These are phyloP conservation scores for Harpagoxenus sublaevis DNA, from an alignment of 2,888 invertebrate genomes.

Conservation along the genomic window DNA sequence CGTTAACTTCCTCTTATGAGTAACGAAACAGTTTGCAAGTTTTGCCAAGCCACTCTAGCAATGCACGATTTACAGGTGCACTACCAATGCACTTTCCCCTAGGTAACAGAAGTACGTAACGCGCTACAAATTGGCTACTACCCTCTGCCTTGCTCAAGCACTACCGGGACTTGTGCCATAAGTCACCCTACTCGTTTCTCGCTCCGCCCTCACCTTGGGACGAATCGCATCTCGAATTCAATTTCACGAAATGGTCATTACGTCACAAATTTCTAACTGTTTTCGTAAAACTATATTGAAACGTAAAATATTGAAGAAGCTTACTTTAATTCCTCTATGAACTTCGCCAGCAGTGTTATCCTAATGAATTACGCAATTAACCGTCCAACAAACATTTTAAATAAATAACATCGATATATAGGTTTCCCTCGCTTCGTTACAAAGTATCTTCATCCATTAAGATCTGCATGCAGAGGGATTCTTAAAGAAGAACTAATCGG, in stretches of 20 bases:
- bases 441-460: not conserved
- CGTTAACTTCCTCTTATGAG: constrained; percentile 55
- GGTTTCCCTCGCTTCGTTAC: not conserved
- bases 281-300: constrained; percentile 6
- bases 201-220: constrained; percentile 56
- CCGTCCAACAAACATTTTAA: not conserved
- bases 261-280: constrained; percentile 59
- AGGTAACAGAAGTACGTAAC: constrained; percentile 63
- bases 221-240: constrained; percentile 72
- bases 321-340: not conserved
- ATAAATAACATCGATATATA: not conserved
- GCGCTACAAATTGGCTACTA: constrained; percentile 70
- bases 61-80: constrained; percentile 62
- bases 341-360: not conserved
- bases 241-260: constrained; percentile 69
- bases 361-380: not conserved
- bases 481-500: not conserved
- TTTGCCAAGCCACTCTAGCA: constrained; percentile 24
- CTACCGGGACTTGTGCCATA: constrained; percentile 60
- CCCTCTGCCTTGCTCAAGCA: constrained; percentile 41
- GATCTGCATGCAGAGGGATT: not conserved
- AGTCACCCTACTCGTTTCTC: constrained; percentile 65
- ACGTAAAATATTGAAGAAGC: not conserved
- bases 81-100: constrained; percentile 30
- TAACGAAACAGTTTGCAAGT: constrained; percentile 39